Base-by-base conservation (phyloP, 2,797 vertebrate genomes). In the Molossus alvarezi region DNA sequence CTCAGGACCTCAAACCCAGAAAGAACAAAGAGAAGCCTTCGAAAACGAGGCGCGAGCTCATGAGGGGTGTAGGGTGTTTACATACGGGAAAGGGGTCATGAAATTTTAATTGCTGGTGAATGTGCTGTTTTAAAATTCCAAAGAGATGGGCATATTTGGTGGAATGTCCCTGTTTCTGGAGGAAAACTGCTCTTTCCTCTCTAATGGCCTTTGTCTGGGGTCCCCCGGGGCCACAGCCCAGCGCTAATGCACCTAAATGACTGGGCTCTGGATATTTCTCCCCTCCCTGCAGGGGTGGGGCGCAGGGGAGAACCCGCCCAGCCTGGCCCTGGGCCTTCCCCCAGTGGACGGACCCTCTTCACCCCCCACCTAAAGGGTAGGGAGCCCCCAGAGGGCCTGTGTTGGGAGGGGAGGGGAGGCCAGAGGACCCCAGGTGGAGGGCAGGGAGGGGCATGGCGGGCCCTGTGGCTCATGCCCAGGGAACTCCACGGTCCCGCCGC, bases 21-120 rank as follows among this genome's bases (percentile, higher is more conserved):
- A 21, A 33, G 21, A 29, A 37, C 20, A 11, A 29, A n/a, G 25
- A 0, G 18, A 6, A 1, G 3, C 41, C 8, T 33, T 13, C 27
- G 1, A 8, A 6, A 15, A 21, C 1, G 0, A 51, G 45, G 62
- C 53, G 27, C 0, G 71, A 9, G 3, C 14, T 9, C 8, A 0
- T 4, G 8, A 13, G n/a, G 7, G 0, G 1, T 27, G 27, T 0
- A 1, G 45, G 27, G 25, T 12, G 9, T 3, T 45, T 0, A 3
- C 11, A 2, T 11, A 2, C 0, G 0, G n/a, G 23, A 20, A 18
- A 8, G 9, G 1, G 5, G 6, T 11, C 1, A 0, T 4, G 58
- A 29, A n/a, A 6, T 29, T 11, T 1, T 13, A 3, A 17, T 9
- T 23, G 27, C 85, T 60, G 41, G 37, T 10, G 27, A 6, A 51